Evolutionary conservation across 2,888 invertebrate genomes (phyloP), one percentile per base, ranked within the genome.

Genomic region (Campoletis raptor): DNA sequence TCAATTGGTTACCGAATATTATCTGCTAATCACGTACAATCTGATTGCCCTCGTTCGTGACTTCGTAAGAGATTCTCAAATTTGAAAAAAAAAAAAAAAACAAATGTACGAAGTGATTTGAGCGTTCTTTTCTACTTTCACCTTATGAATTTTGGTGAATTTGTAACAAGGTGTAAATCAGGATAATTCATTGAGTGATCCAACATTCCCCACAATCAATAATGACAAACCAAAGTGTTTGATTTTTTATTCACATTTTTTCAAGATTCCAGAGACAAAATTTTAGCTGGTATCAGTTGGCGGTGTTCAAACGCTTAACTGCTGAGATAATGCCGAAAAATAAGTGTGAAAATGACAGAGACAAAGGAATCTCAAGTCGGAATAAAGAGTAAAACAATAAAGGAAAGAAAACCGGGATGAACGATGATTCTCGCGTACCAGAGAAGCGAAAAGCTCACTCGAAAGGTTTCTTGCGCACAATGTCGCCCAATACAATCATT

Each of bases 401-500:
- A 64, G 21, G 83, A 76, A 54, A 42, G 52, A 57, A 64, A 64
- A 64, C 45, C 15, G 54, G 21, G n/a, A 81, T 21, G 48, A 70
- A 57, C n/a, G 24, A 80, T 64, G 77, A 83, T 86, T 84, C 66
- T 84, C 81, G 74, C 79, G 80, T 73, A 77, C 73, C 67, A 66
- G 45, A 78, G 70, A 70, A 61, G 61, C 61, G 30, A 4, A 83
- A 73, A 87, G 87, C 82, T 84, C 86, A 82, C 79, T 72, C 70
- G 84, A 82, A 85, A 87, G 87, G 85, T 85, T 89, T 90, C 89
- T 90, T 88, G 89, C 90, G 91, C 93, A 92, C 92, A 93, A 91
- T 89, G 90, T 92, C 91, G 90, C 91, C 90, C 91, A 90, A 91
- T 92, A 92, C 92, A 93, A 93, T 93, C 92, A 90, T 92, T 92